phyloP scores from a whole-genome alignment of 1,140 invertebrate species.

The Pseudomyrmex gracilis region DNA sequence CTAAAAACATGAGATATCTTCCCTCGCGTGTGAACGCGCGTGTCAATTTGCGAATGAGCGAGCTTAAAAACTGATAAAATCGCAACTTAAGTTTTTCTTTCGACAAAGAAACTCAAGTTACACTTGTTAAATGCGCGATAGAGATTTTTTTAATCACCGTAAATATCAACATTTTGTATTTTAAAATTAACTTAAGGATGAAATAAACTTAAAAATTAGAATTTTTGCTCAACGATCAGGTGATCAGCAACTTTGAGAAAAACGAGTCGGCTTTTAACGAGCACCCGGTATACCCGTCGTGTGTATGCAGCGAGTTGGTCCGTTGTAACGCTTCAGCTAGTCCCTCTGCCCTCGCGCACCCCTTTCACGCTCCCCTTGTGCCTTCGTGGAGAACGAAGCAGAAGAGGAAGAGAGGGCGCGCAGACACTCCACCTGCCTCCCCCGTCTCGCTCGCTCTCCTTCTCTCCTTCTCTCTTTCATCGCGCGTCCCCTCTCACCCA shows the following conservation, averaged over 20 bases:
- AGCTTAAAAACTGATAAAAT: no score
- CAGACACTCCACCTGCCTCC: slow-evolving; percentile 77
- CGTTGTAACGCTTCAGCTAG: slow-evolving; percentile 81
- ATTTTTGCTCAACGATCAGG: no score
- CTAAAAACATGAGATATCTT: not conserved
- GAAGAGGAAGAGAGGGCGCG: slow-evolving; percentile 71
- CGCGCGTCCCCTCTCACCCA: slow-evolving; percentile 69
- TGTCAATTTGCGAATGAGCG: no score
- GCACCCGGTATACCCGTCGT: slow-evolving; percentile 73
- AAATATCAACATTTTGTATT: not conserved
- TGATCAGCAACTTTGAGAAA: not conserved
- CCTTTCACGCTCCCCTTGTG: slow-evolving; percentile 41
- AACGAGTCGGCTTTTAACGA: slow-evolving; percentile 56
- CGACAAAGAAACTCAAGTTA: no score
- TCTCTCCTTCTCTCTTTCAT: slow-evolving; percentile 39
- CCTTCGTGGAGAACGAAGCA: slow-evolving; percentile 40
- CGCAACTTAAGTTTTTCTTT: no score
- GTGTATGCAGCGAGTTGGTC: slow-evolving; percentile 77
- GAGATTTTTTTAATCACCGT: no score
- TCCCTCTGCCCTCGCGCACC: slow-evolving; percentile 61
- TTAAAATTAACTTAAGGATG: not conserved
- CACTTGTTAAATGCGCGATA: no score
- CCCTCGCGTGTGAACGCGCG: no score
- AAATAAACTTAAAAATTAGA: not conserved
- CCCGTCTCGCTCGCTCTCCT: slow-evolving; percentile 60